Evolutionary conservation across 23 tunicate genomes (phyloP).

Genomic region (Halocynthia aurantium): DNA sequence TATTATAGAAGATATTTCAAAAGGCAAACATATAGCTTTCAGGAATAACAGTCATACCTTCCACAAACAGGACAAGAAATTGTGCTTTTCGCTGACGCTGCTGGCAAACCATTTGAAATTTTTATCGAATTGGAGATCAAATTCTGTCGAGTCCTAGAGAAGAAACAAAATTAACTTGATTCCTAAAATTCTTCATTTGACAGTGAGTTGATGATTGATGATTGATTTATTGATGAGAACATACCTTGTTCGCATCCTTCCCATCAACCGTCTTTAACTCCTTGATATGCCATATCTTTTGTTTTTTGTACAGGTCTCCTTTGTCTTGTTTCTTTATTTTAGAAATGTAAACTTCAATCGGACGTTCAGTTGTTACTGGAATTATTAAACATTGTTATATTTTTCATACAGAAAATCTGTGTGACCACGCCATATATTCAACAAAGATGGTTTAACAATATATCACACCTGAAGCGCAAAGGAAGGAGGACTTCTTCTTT

Average conservation of each 20-base stretch:
- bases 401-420: background rate
- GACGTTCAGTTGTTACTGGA: constrained; percentile 75
- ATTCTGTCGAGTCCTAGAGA: constrained; percentile 69
- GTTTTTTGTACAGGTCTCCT: constrained; percentile 91
- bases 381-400: background rate
- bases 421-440: too few relatives aligned
- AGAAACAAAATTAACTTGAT: background rate
- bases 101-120: constrained; percentile 84
- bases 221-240: background rate
- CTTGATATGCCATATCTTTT: constrained; percentile 75
- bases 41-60: constrained; percentile 29
- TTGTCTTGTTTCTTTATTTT: constrained; percentile 79
- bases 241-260: constrained; percentile 32
- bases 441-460: background rate
- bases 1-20: background rate
- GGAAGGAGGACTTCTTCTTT: constrained; percentile 72
- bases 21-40: too few relatives aligned
- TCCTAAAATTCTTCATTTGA: background rate
- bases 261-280: constrained; percentile 84
- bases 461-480: constrained; percentile 83
- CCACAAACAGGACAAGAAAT: constrained; percentile 66
- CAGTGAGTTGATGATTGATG: too few relatives aligned
- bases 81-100: constrained; percentile 79
- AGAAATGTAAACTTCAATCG: constrained; percentile 68
- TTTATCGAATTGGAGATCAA: constrained; percentile 94